Base-by-base conservation (phyloP, 2,888 invertebrate genomes). In the Caenorhabditis sinica region DNA sequence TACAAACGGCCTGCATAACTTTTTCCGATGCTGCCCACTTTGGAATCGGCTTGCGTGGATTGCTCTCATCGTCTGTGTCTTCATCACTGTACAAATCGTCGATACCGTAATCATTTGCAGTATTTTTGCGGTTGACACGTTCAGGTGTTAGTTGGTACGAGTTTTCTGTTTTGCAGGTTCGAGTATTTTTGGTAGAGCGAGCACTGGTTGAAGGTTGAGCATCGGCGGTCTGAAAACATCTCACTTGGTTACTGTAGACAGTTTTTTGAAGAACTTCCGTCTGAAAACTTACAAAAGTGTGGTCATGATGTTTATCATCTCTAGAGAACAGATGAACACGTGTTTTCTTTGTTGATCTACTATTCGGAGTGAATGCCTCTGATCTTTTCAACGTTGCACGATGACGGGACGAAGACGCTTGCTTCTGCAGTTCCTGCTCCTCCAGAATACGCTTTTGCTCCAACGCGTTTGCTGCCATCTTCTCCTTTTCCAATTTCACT, bases 341-440 rank as follows among this genome's bases (percentile, higher is more conserved):
- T 20, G 28, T 65, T 25, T 65, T 65, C 40, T 65, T 65, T 15
- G n/a, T 5, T 65, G 65, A 28, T 28, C 65, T 17, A n/a, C 45
- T 25, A 30, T 20, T 28, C 17, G 45, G 30, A n/a, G 45, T 49
- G 17, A 25, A 20, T 5, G 25, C 30, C 13, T 49, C 45, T 9
- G 23, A 49, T 30, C 17, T 30, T 28, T 25, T 45, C 28, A 45
- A 28, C 40, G 20, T 15, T 25, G 63, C 1, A 28, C n/a, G 30
- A n/a, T n/a, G 8, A 6, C 45, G 65, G 1, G 65, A 28, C 6
- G 45, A 43, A 15, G 63, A 63, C 63, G 40, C 28, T n/a, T 43
- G 23, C 25, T 13, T 43, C 13, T 28, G 6, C 36, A n/a, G 6
- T 65, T 65, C 45, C 49, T 45, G 17, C 15, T 43, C 9, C 11